Percentiles rank a stretch among this genome's conserved stretches.
phyloP scores from a whole-genome alignment of 2,797 vertebrate genomes.

The Alca torda region DNA sequence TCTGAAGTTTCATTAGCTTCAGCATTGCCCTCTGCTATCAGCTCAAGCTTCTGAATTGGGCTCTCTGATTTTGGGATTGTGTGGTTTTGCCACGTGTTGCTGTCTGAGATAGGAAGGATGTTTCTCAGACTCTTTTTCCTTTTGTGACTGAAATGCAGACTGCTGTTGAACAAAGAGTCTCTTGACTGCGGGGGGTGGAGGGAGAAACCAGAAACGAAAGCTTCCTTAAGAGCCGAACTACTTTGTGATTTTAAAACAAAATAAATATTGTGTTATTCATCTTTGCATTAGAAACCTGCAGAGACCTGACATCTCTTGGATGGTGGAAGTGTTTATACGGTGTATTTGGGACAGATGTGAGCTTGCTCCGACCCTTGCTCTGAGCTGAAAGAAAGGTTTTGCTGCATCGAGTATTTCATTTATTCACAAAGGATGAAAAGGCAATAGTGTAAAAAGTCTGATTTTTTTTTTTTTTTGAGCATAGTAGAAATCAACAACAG shows the following conservation, averaged over 20 bases:
- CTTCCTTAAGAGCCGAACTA: neutral
- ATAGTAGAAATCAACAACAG: neutral
- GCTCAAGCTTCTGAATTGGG: neutral
- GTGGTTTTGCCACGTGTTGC: neutral
- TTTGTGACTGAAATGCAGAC: neutral
- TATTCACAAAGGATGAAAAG: neutral
- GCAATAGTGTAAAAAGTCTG: neutral
- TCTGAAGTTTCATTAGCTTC: neutral
- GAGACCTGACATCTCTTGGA: neutral
- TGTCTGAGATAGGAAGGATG: neutral
- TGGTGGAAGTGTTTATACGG: neutral
- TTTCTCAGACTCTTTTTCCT: neutral
- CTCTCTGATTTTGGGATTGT: neutral
- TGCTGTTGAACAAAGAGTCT: neutral
- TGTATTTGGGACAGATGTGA: neutral
- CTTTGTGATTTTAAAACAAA: neutral
- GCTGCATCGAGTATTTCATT: neutral
- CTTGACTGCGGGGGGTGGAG: neutral
- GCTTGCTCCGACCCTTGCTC: neutral
- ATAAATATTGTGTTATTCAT: neutral
- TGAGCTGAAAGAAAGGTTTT: neutral
- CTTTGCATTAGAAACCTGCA: neutral
- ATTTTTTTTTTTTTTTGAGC: neutral
- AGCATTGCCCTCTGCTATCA: neutral
- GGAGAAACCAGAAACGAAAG: neutral